These are phyloP conservation scores for Thamnophis sirtalis DNA, from an alignment of 2,113 vertebrate species.

Conservation along the genomic window DNA sequence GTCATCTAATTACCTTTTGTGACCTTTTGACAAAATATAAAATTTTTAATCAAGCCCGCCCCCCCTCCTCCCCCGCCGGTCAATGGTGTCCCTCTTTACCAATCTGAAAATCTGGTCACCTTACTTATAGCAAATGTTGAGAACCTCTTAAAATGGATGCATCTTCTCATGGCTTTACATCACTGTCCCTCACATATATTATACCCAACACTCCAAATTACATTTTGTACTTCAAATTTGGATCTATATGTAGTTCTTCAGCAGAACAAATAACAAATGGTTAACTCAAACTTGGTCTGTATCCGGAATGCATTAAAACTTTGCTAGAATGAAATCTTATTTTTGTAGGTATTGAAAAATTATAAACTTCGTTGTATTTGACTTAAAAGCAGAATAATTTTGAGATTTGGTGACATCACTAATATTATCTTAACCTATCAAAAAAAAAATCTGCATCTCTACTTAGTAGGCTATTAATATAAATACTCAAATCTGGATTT, in stretches of 20 bases:
- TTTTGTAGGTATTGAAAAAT: neutral
- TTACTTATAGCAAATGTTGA: neutral
- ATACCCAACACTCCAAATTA: neutral
- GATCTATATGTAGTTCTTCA: neutral
- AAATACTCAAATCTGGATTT: neutral
- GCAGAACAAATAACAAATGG: neutral
- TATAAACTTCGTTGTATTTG: neutral
- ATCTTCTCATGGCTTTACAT: neutral
- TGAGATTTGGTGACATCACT: neutral
- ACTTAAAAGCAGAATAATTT: neutral
- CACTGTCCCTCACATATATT: neutral
- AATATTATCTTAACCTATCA: neutral
- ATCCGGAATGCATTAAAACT: neutral
- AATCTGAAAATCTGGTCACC: no score
- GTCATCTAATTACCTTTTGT: no score
- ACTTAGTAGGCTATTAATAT: neutral
- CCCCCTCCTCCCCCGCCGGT: no score
- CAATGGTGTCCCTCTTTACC: no score
- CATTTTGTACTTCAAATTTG: neutral
- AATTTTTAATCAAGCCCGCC: no score
- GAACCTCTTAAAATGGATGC: neutral
- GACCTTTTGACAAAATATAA: no score
- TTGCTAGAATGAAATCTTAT: neutral
- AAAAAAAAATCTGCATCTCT: neutral
- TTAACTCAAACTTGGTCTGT: neutral